Base-by-base conservation (phyloP, 2,888 invertebrate species). In the Archips xylosteana region DNA sequence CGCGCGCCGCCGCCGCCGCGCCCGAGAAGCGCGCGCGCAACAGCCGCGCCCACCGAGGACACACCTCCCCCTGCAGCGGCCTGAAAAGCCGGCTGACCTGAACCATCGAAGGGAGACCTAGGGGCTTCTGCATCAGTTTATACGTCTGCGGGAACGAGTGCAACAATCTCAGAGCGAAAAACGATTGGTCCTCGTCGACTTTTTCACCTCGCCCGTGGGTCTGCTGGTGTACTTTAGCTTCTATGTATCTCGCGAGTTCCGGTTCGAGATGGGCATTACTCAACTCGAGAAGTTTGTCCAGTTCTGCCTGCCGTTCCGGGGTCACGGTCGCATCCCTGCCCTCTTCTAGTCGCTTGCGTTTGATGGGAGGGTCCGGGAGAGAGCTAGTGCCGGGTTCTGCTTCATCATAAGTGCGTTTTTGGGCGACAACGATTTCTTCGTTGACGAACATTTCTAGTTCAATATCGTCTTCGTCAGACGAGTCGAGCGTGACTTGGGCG, bases 221-320 rank as follows among this genome's bases (percentile, higher is more conserved):
- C 9, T 60, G 60, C 51, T 66, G 12, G 15, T 47, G n/a, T 5
- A 49, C 42, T 12, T 71, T 66, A 3, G 66, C 23, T 4, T 66
- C 39, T 42, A 71, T 47, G 32, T 60, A 66, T 15, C 51, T 61
- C 0, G 71, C 71, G 42, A 71, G 61, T 61, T 66, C 66, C n/a
- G 71, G 66, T 15, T 51, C 66, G 51, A 71, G 61, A 15, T 54
- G n/a, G 1, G 60, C 51, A 32, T 45, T 49, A 15, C 71, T 34
- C 12, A 71, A 15, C 23, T 49, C 32, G 51, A 71, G 32, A 12
- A 71, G 66, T 15, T 8, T 15, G 13, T 51, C 23, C n/a, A 66
- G 39, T n/a, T 61, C 60, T 2, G 45, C 23, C 51, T 2, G 59
- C 13, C 3, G 6, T 13, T 15, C 39, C 4, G 23, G 12, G 23